A percentile compares a stretch with the other conserved stretches of the same genome.
phyloP scores from a whole-genome alignment of 2,797 vertebrate species.

The Apogon talboti region DNA sequence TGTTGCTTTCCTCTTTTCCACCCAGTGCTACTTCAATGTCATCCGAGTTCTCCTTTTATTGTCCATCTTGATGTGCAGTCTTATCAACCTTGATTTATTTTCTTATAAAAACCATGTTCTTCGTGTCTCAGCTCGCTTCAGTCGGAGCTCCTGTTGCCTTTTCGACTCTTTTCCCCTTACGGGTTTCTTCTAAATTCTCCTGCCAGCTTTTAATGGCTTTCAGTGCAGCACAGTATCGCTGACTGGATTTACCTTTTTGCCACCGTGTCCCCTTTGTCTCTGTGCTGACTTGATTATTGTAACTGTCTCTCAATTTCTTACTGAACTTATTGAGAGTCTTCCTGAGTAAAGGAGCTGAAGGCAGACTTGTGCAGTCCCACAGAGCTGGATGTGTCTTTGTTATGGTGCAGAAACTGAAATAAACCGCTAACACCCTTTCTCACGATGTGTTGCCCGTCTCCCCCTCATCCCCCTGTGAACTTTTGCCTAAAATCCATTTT shows the following conservation, averaged over 20 bases:
- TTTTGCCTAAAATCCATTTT: constrained; percentile 58
- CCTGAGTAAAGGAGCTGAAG: too few species aligned
- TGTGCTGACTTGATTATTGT: constrained; percentile 17
- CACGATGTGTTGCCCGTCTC: constrained; percentile 38
- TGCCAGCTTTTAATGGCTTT: constrained; percentile 36
- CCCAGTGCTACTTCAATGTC: constrained; percentile 14
- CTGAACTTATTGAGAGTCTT: constrained; percentile 48
- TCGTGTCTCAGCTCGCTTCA: constrained; percentile 12
- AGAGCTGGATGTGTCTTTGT: constrained; percentile 58
- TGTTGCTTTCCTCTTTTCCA: constrained; percentile 24
- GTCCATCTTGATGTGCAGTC: constrained; percentile 16
- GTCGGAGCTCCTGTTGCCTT: constrained; percentile 27
- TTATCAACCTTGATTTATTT: constrained; percentile 22
- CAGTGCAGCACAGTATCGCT: constrained; percentile 24
- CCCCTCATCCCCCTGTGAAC: constrained; percentile 38
- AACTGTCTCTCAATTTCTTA: constrained; percentile 47
- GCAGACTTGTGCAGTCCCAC: constrained; percentile 45
- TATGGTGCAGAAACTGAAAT: constrained; percentile 61
- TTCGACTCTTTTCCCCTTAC: constrained; percentile 27
- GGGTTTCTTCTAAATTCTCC: constrained; percentile 42
- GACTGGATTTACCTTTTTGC: constrained; percentile 37
- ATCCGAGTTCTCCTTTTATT: constrained; percentile 28
- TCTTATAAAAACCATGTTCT: constrained; percentile 26
- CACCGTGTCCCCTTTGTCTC: constrained; percentile 37
- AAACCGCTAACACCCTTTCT: constrained; percentile 56